A percentile compares a stretch with the other conserved stretches of the same genome.
Evolutionary conservation across 2,888 invertebrate species (phyloP).

Genomic region (Stramonita haemastoma): DNA sequence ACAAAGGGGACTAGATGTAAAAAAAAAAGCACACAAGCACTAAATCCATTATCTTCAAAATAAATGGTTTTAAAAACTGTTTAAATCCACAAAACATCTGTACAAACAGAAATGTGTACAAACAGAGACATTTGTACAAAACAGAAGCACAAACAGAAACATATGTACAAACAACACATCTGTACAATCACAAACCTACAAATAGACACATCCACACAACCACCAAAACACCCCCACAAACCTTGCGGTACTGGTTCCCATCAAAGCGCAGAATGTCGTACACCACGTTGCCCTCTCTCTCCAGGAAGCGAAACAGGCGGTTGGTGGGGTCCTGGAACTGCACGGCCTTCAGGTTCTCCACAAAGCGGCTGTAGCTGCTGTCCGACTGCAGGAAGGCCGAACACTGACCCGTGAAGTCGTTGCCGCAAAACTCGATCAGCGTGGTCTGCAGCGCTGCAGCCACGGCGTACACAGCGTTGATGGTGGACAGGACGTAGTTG

Average conservation of each 20-base stretch:
- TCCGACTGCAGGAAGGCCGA: conserved; percentile 52
- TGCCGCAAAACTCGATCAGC: conserved; percentile 68
- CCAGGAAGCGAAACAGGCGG: conserved; percentile 58
- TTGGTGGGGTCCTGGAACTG: conserved; percentile 57
- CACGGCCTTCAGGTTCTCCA: conserved; percentile 59
- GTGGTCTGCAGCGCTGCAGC: conserved; percentile 74
- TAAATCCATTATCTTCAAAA: too few relatives aligned
- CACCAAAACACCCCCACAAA: background rate
- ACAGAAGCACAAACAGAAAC: too few relatives aligned
- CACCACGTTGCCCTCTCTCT: conserved; percentile 59
- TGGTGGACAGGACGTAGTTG: conserved; percentile 71
- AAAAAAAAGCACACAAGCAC: too few relatives aligned
- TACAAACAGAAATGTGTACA: too few relatives aligned
- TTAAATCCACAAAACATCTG: too few relatives aligned
- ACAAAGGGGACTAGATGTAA: too few relatives aligned
- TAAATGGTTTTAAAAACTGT: too few relatives aligned
- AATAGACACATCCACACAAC: background rate
- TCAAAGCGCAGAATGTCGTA: conserved; percentile 53
- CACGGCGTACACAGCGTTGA: conserved; percentile 76
- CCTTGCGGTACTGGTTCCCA: conserved; percentile 47
- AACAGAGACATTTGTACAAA: too few relatives aligned
- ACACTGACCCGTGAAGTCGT: conserved; percentile 59
- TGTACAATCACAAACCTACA: conserved; percentile 15
- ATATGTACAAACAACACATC: too few relatives aligned
- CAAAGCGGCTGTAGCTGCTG: conserved; percentile 51